phyloP scores from a whole-genome alignment of 2,113 vertebrate genomes.

The Macheiramphus alcinus region DNA sequence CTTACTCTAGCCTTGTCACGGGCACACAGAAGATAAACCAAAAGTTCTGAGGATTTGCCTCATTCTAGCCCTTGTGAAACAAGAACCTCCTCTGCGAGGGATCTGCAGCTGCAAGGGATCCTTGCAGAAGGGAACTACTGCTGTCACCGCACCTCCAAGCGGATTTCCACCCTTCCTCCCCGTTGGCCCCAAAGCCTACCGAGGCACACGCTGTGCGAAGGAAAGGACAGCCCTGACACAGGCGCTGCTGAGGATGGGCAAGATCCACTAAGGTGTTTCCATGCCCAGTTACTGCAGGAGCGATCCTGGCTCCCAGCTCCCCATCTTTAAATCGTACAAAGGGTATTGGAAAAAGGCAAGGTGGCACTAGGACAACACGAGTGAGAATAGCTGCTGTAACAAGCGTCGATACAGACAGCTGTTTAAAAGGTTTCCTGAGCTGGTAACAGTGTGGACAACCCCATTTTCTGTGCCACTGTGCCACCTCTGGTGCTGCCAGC shows the following conservation, averaged over 20 bases:
- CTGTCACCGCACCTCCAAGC: neutral
- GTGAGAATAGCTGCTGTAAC: neutral
- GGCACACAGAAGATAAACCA: neutral
- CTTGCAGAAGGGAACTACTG: neutral
- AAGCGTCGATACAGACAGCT: neutral
- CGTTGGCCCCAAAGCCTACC: fast-evolving
- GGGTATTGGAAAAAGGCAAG: neutral
- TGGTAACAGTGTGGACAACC: fast-evolving
- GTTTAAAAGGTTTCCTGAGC: neutral
- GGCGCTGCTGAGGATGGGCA: neutral
- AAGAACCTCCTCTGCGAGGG: neutral
- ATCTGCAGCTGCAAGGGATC: neutral
- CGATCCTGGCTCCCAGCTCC: neutral
- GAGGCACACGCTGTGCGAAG: fast-evolving
- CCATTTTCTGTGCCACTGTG: neutral
- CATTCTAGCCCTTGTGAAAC: neutral
- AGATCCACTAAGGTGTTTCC: neutral
- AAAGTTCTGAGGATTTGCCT: neutral
- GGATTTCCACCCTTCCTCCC: neutral
- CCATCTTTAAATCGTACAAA: neutral
- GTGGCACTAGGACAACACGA: neutral
- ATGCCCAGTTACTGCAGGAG: neutral
- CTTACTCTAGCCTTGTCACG: neutral
- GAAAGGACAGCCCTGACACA: neutral
- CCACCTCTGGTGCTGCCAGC: neutral